Evolutionary conservation across 2,888 invertebrate genomes (phyloP).

Genomic region (Synanthedon andrenaeformis): DNA sequence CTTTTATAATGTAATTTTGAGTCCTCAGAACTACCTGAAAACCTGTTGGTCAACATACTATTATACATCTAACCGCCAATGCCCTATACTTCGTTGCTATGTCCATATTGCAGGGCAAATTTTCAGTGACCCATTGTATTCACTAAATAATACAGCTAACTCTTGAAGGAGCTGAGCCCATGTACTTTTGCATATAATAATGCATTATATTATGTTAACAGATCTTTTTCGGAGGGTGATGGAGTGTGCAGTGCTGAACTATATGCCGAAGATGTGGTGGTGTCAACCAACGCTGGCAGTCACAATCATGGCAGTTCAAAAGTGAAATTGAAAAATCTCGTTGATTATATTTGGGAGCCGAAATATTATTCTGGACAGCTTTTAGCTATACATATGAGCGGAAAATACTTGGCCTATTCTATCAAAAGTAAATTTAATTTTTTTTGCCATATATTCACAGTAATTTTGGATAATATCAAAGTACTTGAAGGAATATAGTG

Average conservation of each 20-base stretch:
- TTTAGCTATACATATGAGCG: conserved; percentile 87
- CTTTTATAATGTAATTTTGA: too few relatives aligned
- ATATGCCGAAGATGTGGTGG: conserved; percentile 73
- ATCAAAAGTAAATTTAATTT: conserved; percentile 79
- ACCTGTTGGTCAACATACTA: too few relatives aligned
- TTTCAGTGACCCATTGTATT: too few relatives aligned
- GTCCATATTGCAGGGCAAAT: too few relatives aligned
- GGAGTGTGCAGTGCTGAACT: conserved; percentile 70
- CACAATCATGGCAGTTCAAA: conserved; percentile 88
- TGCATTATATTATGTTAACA: conserved; percentile 19
- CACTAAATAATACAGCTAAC: too few relatives aligned
- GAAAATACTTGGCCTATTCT: conserved; percentile 89
- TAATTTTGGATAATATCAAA: too few relatives aligned
- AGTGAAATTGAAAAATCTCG: conserved; percentile 89
- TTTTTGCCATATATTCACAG: conserved; percentile 2
- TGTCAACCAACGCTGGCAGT: conserved; percentile 77
- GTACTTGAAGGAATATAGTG: too few relatives aligned
- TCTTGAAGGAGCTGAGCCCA: too few relatives aligned
- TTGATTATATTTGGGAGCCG: conserved; percentile 94
- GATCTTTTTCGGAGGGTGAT: conserved; percentile 72
- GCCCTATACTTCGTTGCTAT: too few relatives aligned
- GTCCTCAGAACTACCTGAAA: too few relatives aligned
- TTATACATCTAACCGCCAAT: too few relatives aligned
- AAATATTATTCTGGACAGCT: conserved; percentile 89
- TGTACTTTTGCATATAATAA: too few relatives aligned